phyloP scores from a whole-genome alignment of 2,888 invertebrate species.

The Rhorus exstirpatorius region DNA sequence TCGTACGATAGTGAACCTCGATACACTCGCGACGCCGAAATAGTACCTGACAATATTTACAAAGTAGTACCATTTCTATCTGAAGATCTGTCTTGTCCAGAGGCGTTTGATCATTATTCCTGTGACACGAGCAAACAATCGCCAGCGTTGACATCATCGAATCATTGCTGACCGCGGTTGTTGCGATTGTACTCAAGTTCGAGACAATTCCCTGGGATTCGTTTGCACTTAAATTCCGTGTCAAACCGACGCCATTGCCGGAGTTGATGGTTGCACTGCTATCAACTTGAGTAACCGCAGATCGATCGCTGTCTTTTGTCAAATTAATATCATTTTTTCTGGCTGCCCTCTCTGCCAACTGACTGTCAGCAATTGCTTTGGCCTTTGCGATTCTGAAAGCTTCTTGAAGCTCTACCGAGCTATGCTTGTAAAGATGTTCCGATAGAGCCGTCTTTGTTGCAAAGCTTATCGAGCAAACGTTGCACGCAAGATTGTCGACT shows the following conservation, averaged over 20 bases:
- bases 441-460: slow-evolving; percentile 73
- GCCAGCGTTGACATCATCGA: slow-evolving; percentile 23
- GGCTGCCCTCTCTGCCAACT: not conserved
- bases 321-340: not conserved
- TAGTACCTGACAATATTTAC: slow-evolving; percentile 77
- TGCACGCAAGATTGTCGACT: slow-evolving; percentile 71
- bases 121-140: slow-evolving; percentile 79
- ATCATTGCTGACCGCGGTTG: not conserved
- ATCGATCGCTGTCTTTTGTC: slow-evolving; percentile 38
- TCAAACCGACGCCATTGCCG: not conserved
- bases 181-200: not conserved
- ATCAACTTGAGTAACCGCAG: not conserved
- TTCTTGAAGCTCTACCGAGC: slow-evolving; percentile 75
- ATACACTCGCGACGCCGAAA: slow-evolving; percentile 81
- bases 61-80: slow-evolving; percentile 81
- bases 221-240: not conserved
- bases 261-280: not conserved
- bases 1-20: slow-evolving; percentile 78
- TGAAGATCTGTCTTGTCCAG: slow-evolving; percentile 72
- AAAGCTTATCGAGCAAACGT: slow-evolving; percentile 76
- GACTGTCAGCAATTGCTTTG: slow-evolving; percentile 59
- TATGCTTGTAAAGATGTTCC: slow-evolving; percentile 79
- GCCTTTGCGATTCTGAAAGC: slow-evolving; percentile 72
- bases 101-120: slow-evolving; percentile 55
- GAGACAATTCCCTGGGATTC: not conserved